A percentile compares a stretch with the other conserved stretches of the same genome.
Conservation (phyloP, 2,797 vertebrate species). For the Rhinophrynus dorsalis region DNA sequence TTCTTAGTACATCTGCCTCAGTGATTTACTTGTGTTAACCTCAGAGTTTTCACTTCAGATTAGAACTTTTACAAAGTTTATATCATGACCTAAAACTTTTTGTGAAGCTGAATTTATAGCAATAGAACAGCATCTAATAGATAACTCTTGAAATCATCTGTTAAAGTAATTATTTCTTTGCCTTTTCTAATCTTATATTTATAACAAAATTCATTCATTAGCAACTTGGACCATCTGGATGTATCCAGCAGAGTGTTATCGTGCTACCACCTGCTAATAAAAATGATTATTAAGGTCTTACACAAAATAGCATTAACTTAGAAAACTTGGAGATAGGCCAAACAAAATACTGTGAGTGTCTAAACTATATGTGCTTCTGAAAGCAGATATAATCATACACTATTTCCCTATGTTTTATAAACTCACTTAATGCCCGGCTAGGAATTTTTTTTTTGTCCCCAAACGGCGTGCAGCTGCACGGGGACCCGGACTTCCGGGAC, state of each 20-base stretch:
- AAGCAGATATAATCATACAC: no score
- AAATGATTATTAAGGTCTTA: constrained; percentile 28
- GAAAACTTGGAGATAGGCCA: not conserved
- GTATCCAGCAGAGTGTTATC: not conserved
- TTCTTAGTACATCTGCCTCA: no score
- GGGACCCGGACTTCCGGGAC: no score
- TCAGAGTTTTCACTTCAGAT: no score
- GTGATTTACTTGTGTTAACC: no score
- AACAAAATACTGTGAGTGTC: not conserved
- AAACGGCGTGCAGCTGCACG: no score
- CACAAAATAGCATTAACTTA: not conserved
- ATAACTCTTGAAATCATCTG: not conserved
- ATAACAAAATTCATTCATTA: not conserved
- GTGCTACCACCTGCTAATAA: constrained; percentile 10
- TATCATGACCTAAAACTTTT: not conserved
- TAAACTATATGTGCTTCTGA: not conserved
- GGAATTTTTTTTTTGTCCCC: no score
- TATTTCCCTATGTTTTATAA: no score
- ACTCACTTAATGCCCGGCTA: no score
- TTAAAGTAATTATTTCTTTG: not conserved
- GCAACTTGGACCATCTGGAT: constrained; percentile 20
- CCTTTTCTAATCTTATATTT: not conserved
- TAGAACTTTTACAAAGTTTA: no score
- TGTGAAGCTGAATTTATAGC: not conserved
- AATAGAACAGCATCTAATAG: not conserved